Conservation (phyloP, 2,888 invertebrate species). For the Salticus scenicus region DNA sequence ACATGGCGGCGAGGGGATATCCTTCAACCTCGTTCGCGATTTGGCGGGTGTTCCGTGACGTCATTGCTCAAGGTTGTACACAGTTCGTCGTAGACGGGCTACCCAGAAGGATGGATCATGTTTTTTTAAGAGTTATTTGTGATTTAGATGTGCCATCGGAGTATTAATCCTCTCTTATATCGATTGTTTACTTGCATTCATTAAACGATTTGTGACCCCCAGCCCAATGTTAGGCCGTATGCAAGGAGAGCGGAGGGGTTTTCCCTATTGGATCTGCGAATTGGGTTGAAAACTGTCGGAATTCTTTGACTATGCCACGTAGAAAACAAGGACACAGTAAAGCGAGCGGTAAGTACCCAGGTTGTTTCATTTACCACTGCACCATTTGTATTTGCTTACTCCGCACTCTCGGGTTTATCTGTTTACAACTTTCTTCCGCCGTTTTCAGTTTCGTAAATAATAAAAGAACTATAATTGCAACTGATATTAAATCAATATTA, state of each 20-base stretch:
- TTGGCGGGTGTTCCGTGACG: slow-evolving; percentile 69
- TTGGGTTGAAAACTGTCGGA: slow-evolving; percentile 62
- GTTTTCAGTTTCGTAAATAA: neutral
- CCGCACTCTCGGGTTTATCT: neutral
- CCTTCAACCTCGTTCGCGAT: slow-evolving; percentile 69
- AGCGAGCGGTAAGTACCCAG: slow-evolving; percentile 60
- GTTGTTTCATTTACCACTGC: neutral
- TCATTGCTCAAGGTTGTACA: slow-evolving; percentile 69
- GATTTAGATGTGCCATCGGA: slow-evolving; percentile 43
- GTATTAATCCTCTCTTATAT: neutral
- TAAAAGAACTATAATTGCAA: neutral
- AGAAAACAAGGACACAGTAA: slow-evolving; percentile 64
- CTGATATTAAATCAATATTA: no score
- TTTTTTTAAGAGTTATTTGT: slow-evolving; percentile 59
- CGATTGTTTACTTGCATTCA: slow-evolving; percentile 31
- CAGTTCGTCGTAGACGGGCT: slow-evolving; percentile 62
- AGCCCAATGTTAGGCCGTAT: slow-evolving; percentile 44
- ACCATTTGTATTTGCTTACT: no score
- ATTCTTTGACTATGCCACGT: slow-evolving; percentile 68
- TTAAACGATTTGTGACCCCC: slow-evolving; percentile 25
- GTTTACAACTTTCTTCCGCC: neutral
- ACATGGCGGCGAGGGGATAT: slow-evolving; percentile 70
- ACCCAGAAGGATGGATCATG: slow-evolving; percentile 54
- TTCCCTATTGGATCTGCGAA: slow-evolving; percentile 57
- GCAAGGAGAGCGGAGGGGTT: slow-evolving; percentile 41